A percentile compares a stretch with the other conserved stretches of the same genome.
These are phyloP conservation scores for Synergus itoensis DNA, from an alignment of 2,888 invertebrate genomes.

Conservation along the genomic window DNA sequence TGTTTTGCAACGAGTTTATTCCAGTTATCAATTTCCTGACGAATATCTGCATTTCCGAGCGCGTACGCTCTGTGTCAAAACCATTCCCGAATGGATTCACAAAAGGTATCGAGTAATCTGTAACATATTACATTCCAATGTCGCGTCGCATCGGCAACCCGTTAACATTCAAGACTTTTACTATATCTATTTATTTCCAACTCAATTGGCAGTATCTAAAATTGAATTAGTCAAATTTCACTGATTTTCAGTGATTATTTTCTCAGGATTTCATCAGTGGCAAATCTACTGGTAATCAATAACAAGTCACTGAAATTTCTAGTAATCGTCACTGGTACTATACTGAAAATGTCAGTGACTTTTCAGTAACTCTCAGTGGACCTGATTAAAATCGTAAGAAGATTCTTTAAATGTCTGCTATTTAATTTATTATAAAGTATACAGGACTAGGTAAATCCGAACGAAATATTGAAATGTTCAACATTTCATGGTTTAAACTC, in stretches of 20 bases:
- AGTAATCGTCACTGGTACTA: no score
- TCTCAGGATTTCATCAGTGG: no score
- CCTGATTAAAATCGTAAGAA: background rate
- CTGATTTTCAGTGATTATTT: no score
- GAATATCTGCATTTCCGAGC: constrained; percentile 74
- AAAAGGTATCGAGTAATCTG: constrained; percentile 62
- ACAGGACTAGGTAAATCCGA: background rate
- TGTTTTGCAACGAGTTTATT: constrained; percentile 75
- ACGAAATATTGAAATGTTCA: background rate
- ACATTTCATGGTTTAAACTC: background rate
- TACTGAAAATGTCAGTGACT: no score
- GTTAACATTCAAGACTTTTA: constrained; percentile 32
- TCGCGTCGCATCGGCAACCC: constrained; percentile 41
- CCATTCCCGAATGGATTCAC: constrained; percentile 56
- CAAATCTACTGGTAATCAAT: no score
- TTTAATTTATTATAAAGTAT: background rate
- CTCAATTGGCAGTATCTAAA: background rate
- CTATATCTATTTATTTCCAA: background rate
- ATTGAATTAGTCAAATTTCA: no score
- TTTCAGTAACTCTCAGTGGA: no score
- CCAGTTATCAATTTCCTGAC: constrained; percentile 77
- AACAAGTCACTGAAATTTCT: no score
- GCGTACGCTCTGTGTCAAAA: constrained; percentile 53
- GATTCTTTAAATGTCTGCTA: background rate
- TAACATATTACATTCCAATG: constrained; percentile 61